These are phyloP conservation scores for Sanderia malayensis DNA, from an alignment of 30 jellyfish, hydroid and myxozoan species.

Conservation along the genomic window DNA sequence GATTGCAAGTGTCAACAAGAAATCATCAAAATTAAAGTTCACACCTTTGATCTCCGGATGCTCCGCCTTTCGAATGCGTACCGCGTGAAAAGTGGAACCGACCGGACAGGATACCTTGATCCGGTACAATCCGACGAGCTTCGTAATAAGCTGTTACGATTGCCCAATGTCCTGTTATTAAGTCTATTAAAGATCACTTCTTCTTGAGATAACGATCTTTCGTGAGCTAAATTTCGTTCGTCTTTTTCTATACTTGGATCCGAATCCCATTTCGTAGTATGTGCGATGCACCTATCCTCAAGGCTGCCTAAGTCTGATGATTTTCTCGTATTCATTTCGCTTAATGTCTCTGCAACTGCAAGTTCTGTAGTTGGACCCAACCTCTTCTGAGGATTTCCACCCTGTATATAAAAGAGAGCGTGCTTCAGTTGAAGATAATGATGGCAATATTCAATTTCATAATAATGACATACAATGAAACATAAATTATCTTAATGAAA, in stretches of 20 bases:
- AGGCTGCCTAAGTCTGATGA: neutral
- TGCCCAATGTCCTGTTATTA: conserved; percentile 23
- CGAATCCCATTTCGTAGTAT: conserved; percentile 1
- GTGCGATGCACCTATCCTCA: neutral
- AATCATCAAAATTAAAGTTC: neutral
- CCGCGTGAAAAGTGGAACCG: conserved; percentile 60
- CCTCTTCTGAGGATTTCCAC: conserved; percentile 21
- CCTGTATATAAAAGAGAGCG: too few species aligned
- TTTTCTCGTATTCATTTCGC: conserved; percentile 11
- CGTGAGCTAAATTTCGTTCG: neutral
- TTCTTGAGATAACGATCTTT: conserved; percentile 59
- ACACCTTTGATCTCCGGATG: conserved; percentile 60
- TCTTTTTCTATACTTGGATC: neutral
- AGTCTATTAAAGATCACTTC: conserved; percentile 31
- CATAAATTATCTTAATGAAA: too few species aligned
- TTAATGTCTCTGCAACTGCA: conserved; percentile 21
- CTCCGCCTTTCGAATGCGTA: conserved; percentile 70
- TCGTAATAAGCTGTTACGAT: conserved; percentile 62
- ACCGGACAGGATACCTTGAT: conserved; percentile 41
- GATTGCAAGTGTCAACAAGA: too few species aligned
- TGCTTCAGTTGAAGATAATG: too few species aligned
- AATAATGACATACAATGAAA: too few species aligned
- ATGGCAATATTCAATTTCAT: too few species aligned
- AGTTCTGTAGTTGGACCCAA: conserved; percentile 13
- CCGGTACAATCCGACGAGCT: conserved; percentile 98